These are phyloP conservation scores for Harpagus bidentatus DNA, from an alignment of 2,113 vertebrate species.

Conservation along the genomic window DNA sequence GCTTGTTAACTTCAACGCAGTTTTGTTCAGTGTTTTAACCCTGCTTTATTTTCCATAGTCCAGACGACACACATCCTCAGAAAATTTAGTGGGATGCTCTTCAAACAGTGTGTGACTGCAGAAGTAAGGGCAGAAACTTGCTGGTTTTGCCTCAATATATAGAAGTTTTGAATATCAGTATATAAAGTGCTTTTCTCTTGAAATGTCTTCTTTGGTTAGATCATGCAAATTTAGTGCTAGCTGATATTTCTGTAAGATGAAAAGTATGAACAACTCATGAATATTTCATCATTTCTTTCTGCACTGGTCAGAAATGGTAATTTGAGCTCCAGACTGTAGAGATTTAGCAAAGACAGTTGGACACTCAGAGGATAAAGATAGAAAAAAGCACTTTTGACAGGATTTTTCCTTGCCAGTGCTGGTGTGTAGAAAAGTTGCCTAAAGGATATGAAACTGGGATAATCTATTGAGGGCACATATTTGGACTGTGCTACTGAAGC, in stretches of 20 bases:
- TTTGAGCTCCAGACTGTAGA: not conserved
- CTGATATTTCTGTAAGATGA: not conserved
- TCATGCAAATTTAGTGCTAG: conserved; percentile 30
- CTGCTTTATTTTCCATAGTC: conserved; percentile 1
- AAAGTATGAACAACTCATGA: conserved; percentile 35
- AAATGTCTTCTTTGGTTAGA: not conserved
- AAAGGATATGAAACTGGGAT: not conserved
- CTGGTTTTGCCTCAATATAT: not conserved
- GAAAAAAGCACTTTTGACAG: not conserved
- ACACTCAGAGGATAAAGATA: not conserved
- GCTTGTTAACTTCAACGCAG: not conserved
- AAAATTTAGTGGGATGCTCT: not conserved
- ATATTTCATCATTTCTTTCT: conserved; percentile 52
- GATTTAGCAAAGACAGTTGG: not conserved
- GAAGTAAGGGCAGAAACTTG: not conserved
- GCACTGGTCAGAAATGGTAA: conserved; percentile 54
- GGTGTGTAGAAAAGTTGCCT: not conserved
- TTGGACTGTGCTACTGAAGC: not conserved
- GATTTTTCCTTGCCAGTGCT: not conserved
- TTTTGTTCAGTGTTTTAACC: conserved; percentile 12
- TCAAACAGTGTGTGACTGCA: not conserved
- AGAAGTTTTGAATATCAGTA: not conserved
- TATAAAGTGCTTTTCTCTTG: not conserved
- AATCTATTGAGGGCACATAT: not conserved
- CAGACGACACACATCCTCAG: not conserved